These are phyloP conservation scores for Phengaris arion DNA, from an alignment of 2,888 invertebrate species.

Conservation along the genomic window DNA sequence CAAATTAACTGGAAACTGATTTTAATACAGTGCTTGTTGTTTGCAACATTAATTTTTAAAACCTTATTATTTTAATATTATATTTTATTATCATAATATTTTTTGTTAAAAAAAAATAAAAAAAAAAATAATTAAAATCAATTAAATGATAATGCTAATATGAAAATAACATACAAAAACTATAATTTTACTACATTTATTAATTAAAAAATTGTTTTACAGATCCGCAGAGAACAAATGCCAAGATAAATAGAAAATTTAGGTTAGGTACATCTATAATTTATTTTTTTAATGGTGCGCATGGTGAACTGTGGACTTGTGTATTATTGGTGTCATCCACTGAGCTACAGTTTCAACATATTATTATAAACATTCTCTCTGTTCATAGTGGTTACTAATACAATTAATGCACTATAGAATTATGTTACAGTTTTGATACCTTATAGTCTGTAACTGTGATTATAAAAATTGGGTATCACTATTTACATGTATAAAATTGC, in stretches of 20 bases:
- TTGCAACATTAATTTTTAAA: too few relatives aligned
- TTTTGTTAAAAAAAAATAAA: too few relatives aligned
- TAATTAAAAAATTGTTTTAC: slow-evolving; percentile 44
- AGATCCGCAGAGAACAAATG: slow-evolving; percentile 78
- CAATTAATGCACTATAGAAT: slow-evolving; percentile 59
- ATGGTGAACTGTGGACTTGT: slow-evolving; percentile 77
- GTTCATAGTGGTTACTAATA: slow-evolving; percentile 61
- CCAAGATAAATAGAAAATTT: slow-evolving; percentile 73
- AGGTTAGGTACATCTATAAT: slow-evolving; percentile 76
- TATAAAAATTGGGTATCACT: slow-evolving; percentile 44
- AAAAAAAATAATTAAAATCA: too few relatives aligned
- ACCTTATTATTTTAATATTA: too few relatives aligned
- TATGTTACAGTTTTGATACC: slow-evolving; percentile 54
- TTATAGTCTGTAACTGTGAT: slow-evolving; percentile 52
- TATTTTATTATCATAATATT: too few relatives aligned
- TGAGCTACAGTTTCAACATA: slow-evolving; percentile 64
- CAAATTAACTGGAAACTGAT: too few relatives aligned
- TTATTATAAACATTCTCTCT: slow-evolving; percentile 64
- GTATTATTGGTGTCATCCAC: slow-evolving; percentile 65
- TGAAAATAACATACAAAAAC: too few relatives aligned
- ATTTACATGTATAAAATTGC: slow-evolving; percentile 42
- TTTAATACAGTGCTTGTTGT: too few relatives aligned
- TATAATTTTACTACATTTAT: too few relatives aligned
- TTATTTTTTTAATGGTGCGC: slow-evolving; percentile 80
- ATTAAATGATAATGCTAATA: too few relatives aligned